A percentile compares a stretch with the other conserved stretches of the same genome.
Evolutionary conservation across 2,888 invertebrate species (phyloP).

Genomic region (Calliscelio sp.): DNA sequence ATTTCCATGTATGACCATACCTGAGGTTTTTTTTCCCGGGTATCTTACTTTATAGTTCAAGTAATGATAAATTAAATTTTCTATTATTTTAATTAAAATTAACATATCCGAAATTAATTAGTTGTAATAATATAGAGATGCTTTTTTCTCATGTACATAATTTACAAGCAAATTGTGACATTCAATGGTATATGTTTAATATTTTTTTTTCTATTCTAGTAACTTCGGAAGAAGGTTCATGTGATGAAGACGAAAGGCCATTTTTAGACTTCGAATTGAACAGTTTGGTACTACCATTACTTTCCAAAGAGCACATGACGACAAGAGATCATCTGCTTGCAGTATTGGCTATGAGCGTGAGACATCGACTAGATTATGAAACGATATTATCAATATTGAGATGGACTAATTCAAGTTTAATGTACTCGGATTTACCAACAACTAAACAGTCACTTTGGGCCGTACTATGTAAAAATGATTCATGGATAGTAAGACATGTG

Average conservation of each 20-base stretch:
- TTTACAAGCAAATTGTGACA: too few relatives aligned
- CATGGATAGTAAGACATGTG: neutral
- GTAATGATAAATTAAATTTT: too few relatives aligned
- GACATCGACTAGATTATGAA: neutral
- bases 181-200: too few relatives aligned
- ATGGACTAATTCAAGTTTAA: neutral
- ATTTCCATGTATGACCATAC: too few relatives aligned
- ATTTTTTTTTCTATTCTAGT: too few relatives aligned
- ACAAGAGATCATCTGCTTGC: neutral
- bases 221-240: too few relatives aligned
- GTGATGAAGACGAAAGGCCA: neutral
- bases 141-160: too few relatives aligned
- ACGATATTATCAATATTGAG: neutral
- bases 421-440: neutral
- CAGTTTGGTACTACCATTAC: neutral
- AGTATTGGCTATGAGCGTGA: neutral
- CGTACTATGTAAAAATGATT: neutral
- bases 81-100: too few relatives aligned
- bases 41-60: too few relatives aligned
- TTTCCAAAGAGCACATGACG: neutral
- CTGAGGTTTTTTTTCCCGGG: too few relatives aligned
- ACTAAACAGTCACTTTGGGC: neutral
- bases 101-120: too few relatives aligned
- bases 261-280: neutral
- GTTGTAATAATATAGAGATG: too few relatives aligned